phyloP scores from a whole-genome alignment of 2,113 vertebrate species.

The Neolamprologus tretocephalus region DNA sequence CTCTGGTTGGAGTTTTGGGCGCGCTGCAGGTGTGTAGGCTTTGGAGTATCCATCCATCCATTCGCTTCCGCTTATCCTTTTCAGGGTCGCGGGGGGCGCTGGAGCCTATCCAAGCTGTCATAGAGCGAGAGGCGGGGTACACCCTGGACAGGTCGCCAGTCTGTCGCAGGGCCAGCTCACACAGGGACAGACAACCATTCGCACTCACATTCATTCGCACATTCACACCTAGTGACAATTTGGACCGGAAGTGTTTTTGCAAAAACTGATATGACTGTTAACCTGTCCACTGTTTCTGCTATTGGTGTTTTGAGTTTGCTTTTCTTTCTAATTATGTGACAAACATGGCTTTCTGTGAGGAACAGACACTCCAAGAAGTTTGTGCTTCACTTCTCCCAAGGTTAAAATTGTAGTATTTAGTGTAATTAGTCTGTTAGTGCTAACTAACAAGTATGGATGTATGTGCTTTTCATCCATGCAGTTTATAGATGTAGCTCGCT shows the following conservation, averaged over 20 bases:
- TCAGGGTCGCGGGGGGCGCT: no score
- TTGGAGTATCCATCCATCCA: no score
- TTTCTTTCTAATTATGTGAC: background rate
- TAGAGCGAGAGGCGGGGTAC: no score
- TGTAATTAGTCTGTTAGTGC: background rate
- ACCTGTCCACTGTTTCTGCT: background rate
- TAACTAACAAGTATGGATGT: background rate
- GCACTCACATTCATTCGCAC: no score
- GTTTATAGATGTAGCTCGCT: background rate
- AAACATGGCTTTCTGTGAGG: background rate
- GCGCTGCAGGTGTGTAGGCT: no score
- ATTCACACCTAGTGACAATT: no score
- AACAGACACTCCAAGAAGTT: background rate
- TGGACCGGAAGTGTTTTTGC: background rate
- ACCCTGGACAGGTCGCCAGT: no score
- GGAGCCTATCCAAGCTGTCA: no score
- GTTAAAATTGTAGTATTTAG: background rate
- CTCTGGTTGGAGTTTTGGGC: no score
- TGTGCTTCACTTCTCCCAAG: background rate
- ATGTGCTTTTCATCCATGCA: background rate
- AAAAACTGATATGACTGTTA: fast-evolving
- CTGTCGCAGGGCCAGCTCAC: no score
- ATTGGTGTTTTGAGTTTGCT: background rate
- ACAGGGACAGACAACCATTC: no score
- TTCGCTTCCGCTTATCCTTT: no score